These are phyloP conservation scores for Delichon dasypus DNA, from an alignment of 2,797 vertebrate genomes.

Conservation along the genomic window DNA sequence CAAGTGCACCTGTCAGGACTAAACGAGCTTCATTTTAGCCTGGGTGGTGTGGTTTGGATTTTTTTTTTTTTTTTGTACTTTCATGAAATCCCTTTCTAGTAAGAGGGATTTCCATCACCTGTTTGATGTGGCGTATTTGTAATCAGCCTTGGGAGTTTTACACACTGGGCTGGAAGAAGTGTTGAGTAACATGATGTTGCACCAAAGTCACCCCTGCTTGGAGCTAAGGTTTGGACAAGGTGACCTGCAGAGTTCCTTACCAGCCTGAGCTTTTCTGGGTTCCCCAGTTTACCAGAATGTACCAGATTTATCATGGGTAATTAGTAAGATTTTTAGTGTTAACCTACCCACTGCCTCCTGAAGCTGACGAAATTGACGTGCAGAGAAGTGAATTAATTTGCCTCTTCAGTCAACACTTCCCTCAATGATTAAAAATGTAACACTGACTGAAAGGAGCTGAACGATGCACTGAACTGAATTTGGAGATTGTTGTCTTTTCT, in stretches of 20 bases:
- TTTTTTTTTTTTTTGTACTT: background rate
- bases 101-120: background rate
- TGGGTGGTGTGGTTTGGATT: no score
- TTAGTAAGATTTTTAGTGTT: background rate
- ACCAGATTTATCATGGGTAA: background rate
- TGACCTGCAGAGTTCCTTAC: background rate
- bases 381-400: background rate
- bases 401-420: background rate
- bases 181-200: background rate
- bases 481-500: background rate
- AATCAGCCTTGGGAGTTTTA: background rate
- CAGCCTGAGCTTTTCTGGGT: background rate
- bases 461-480: background rate
- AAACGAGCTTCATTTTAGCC: background rate
- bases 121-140: fast-evolving
- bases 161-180: background rate
- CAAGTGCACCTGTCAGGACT: background rate
- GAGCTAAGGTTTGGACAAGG: background rate
- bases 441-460: background rate
- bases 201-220: background rate
- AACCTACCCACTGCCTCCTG: background rate
- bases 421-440: slow-evolving; percentile 19
- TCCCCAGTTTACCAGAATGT: background rate
- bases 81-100: background rate
- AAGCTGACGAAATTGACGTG: background rate